Percentiles rank a stretch among this genome's conserved stretches.
Evolutionary conservation across 1,140 invertebrate genomes (phyloP).

Genomic region (Solenopsis fugax): DNA sequence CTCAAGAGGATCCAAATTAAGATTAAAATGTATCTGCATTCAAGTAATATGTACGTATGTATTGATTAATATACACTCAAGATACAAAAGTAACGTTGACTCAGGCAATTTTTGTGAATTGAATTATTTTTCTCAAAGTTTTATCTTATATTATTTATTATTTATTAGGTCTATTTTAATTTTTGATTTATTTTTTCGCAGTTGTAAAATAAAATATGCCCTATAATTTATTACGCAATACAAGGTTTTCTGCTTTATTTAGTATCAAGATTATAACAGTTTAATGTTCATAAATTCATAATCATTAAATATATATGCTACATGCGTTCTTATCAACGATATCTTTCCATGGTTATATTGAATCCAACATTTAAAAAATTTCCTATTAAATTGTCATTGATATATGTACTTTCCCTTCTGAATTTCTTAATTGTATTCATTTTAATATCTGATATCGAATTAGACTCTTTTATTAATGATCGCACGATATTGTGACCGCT

Average conservation of each 20-base stretch:
- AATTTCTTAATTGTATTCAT: neutral
- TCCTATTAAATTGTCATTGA: neutral
- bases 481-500: neutral
- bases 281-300: neutral
- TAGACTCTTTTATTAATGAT: slow-evolving; percentile 28
- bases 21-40: no score
- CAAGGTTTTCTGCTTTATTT: neutral
- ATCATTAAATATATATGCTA: neutral
- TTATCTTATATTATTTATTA: no score
- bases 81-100: no score
- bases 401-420: neutral
- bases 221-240: neutral
- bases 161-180: neutral
- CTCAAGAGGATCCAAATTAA: no score
- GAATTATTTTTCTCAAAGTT: no score
- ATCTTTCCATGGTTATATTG: neutral
- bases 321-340: neutral
- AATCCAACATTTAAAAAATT: neutral
- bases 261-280: neutral
- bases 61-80: no score
- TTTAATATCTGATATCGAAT: neutral
- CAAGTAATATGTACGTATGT: no score
- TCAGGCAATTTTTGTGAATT: no score
- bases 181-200: neutral
- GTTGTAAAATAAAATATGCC: neutral